phyloP scores from a whole-genome alignment of 2,888 invertebrate species.

The Amphiduros pacificus region DNA sequence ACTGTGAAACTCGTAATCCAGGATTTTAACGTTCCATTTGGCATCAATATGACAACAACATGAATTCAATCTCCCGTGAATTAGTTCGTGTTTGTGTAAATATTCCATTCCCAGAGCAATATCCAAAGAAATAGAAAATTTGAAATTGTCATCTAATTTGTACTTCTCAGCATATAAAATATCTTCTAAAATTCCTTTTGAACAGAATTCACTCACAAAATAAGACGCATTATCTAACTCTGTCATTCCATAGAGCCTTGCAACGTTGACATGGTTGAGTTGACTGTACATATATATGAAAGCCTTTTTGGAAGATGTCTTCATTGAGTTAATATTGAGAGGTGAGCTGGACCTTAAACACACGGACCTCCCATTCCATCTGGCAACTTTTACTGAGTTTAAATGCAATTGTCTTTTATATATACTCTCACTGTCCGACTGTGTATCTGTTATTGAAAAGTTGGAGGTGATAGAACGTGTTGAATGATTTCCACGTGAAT shows the following conservation, averaged over 20 bases:
- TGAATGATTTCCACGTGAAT: too few relatives aligned
- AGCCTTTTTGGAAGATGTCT: too few relatives aligned
- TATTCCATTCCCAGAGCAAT: slow-evolving; percentile 34
- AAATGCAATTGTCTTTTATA: too few relatives aligned
- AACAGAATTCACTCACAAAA: slow-evolving; percentile 41
- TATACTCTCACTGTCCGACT: too few relatives aligned
- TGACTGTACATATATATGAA: slow-evolving; percentile 42
- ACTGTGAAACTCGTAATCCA: too few relatives aligned
- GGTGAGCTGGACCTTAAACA: too few relatives aligned
- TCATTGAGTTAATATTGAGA: too few relatives aligned
- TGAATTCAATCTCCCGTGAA: slow-evolving; percentile 48
- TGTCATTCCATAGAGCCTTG: slow-evolving; percentile 48
- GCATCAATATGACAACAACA: slow-evolving; percentile 46
- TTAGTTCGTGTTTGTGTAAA: slow-evolving; percentile 44
- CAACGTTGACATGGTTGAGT: slow-evolving; percentile 42
- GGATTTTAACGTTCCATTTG: slow-evolving; percentile 50
- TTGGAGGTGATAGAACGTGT: too few relatives aligned
- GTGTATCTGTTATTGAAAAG: too few relatives aligned
- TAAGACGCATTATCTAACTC: slow-evolving; percentile 29
- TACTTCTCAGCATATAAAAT: slow-evolving; percentile 43
- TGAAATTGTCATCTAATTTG: slow-evolving; percentile 41
- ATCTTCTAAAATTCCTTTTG: slow-evolving; percentile 44
- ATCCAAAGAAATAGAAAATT: slow-evolving; percentile 43
- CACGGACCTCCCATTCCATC: too few relatives aligned
- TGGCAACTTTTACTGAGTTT: too few relatives aligned